Base-by-base conservation (phyloP, 2,113 vertebrate genomes). In the Pomatorhinus ruficollis region DNA sequence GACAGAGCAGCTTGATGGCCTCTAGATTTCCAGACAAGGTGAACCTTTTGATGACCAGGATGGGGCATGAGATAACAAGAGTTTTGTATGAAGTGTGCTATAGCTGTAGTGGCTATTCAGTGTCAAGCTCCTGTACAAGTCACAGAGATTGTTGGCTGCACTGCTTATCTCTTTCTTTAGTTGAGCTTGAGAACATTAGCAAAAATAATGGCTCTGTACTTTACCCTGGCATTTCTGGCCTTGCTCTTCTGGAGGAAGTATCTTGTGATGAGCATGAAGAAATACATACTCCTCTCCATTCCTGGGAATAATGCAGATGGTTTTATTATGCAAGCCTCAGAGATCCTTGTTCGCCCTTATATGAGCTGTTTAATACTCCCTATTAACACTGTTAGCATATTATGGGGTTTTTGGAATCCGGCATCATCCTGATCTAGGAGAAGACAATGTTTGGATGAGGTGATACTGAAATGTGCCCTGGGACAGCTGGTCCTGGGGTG, bases 111-210 rank as follows among this genome's bases (percentile, higher is more conserved):
- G 18, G n/a, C 23, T 61, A 47, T 61, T 61, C 31, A 31, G 24
- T 1, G 0, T 35, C 54, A 40, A 23, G 63, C 35, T 69, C 30
- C n/a, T 35, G 0, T 40, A 12, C 14, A 12, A 18, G n/a, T 54
- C 47, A 42, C 17, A 17, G 47, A 61, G 30, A 22, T 23, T 40
- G n/a, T 27, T 69, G 47, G 35, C 63, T 69, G 31, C 25, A 42
- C 25, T 54, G 25, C 61, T 83, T 61, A 23, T 31, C 17, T 75
- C 69, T 68, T 59, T 30, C 40, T 40, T 68, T 76, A 54, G 6
- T 11, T 61, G 35, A 66, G 33, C 23, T 82, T 52, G 39, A 44
- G 19, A 75, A 17, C 33, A 9, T 69, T 76, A 83, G 40, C 47
- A 69, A 47, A 69, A 61, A 27, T 25, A 69, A 7, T 35, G n/a